Evolutionary conservation across 2,888 invertebrate species (phyloP), one percentile per base, ranked within the genome.

Genomic region (Seladonia tumulorum): DNA sequence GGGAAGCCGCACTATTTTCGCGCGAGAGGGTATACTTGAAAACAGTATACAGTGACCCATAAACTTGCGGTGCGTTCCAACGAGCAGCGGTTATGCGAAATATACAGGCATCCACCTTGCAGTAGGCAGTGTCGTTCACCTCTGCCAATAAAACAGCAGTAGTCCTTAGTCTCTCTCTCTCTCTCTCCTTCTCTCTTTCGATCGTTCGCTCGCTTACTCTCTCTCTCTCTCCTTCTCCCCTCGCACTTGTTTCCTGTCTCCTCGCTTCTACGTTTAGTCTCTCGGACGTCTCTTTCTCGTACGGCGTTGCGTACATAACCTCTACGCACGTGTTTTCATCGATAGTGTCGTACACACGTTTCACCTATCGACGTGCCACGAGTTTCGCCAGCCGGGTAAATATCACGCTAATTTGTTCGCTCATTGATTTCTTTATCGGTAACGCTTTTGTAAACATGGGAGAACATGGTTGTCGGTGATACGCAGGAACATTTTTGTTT

Each of bases 91-190:
- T 89, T 83, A 87, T 87, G 86, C 84, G 85, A 89, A 89, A 87
- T 87, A 87, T 87, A 90, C 85, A 90, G 81, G 87, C 83, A 87
- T 88, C 88, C 88, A 89, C 88, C 85, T 89, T 89, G 82, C 86
- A 79, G 82, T 80, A 84, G 78, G 77, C 80, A 87, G 89, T 91
- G 92, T 93, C 92, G 90, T 93, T 92, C 92, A 92, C 92, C 93
- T 92, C 90, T 89, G 89, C 85, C 88, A 90, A 89, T 90, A 90
- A 92, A 91, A 87, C 87, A 85, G 81, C 87, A 88, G 87, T 86
- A 88, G 81, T 86, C 85, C 79, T 75, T 86, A 87, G 76, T 71
- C 78, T 87, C 73, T 85, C 81, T 47, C 70, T 75, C 74, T 45
- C 75, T 47, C 70, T 60, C 63, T 1, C 22, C 1, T 3, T 8